phyloP scores from a whole-genome alignment of 2,113 vertebrate species.

The Oplegnathus fasciatus region DNA sequence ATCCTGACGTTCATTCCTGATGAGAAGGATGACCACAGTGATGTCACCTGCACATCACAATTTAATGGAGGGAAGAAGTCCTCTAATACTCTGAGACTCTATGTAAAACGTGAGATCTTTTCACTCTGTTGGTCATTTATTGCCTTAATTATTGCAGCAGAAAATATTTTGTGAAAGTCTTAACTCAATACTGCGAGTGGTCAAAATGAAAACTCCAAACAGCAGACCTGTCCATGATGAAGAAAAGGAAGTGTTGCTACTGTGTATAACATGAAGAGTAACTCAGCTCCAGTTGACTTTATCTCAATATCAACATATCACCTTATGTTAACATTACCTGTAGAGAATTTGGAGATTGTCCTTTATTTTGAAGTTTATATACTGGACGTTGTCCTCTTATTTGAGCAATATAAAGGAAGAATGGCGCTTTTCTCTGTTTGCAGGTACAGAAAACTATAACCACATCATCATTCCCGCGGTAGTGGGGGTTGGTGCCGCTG shows the following conservation, averaged over 20 bases:
- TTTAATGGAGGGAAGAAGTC: background rate
- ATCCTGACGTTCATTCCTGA: conserved; percentile 55
- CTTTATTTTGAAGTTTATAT: background rate
- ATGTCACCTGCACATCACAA: conserved; percentile 62
- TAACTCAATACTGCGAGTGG: no score
- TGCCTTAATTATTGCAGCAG: no score
- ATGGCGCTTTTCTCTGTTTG: conserved; percentile 49
- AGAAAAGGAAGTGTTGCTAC: no score
- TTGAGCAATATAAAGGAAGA: background rate
- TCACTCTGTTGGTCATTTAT: no score
- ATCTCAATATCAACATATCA: no score
- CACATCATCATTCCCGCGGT: conserved; percentile 77
- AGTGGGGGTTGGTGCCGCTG: conserved; percentile 38
- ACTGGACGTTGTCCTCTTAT: background rate
- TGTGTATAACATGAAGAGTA: no score
- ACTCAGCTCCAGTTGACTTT: no score
- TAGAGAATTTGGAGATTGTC: no score
- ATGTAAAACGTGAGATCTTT: conserved; percentile 76
- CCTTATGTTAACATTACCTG: no score
- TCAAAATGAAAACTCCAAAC: no score
- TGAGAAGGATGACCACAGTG: conserved; percentile 50
- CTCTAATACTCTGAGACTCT: background rate
- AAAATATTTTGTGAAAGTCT: no score
- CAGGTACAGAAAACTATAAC: conserved; percentile 59
- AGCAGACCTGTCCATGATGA: no score